phyloP scores from a whole-genome alignment of 2,113 vertebrate genomes.

The Bubo bubo region DNA sequence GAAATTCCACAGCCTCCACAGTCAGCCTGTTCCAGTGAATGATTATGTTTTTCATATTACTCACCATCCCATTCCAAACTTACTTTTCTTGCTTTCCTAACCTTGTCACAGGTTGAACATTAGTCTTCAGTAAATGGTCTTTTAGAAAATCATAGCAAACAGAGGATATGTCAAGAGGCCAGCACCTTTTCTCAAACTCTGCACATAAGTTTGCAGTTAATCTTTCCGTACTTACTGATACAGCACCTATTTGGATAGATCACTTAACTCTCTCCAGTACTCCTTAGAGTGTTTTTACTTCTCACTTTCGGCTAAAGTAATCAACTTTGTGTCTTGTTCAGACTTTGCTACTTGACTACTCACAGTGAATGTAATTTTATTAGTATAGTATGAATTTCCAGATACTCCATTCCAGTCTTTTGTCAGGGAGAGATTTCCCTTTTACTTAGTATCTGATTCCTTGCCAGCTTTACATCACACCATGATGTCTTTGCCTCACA shows the following conservation, averaged over 20 bases:
- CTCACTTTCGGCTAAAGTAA: not conserved
- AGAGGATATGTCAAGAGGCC: not conserved
- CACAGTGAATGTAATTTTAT: not conserved
- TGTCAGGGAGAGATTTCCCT: not conserved
- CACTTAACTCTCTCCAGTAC: not conserved
- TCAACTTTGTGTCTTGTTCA: not conserved
- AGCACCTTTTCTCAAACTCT: not conserved
- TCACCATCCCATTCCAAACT: not conserved
- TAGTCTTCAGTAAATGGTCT: not conserved
- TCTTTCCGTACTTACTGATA: not conserved
- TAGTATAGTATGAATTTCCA: not conserved
- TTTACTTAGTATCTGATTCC: not conserved
- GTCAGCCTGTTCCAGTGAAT: not conserved
- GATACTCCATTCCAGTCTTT: not conserved
- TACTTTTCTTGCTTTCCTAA: not conserved
- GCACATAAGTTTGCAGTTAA: not conserved
- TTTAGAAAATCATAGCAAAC: not conserved
- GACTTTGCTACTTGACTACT: not conserved
- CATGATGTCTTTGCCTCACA: not conserved
- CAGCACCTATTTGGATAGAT: not conserved
- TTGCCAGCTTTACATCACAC: not conserved
- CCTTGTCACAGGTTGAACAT: not conserved
- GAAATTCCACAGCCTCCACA: not conserved
- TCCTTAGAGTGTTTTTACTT: not conserved
- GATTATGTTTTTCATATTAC: not conserved